phyloP scores from a whole-genome alignment of 2,888 invertebrate species.

The Parapristionchus giblindavisi region DNA sequence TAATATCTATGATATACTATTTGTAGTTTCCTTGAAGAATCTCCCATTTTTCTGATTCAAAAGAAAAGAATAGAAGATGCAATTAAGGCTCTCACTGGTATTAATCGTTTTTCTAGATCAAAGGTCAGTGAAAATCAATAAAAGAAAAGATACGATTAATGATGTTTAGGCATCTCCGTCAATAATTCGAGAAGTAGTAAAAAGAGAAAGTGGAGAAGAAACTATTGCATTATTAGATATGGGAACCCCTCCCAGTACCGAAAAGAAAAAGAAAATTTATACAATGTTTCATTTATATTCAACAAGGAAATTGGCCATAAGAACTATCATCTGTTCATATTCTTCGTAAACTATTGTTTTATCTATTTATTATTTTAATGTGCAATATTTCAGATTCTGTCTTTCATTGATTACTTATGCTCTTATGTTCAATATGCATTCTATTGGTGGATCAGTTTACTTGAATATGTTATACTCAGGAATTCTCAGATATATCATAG shows the following conservation, averaged over 20 bases:
- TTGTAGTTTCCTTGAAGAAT: slow-evolving; percentile 52
- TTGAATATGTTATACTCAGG: slow-evolving; percentile 61
- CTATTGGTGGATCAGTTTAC: slow-evolving; percentile 49
- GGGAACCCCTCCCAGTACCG: background rate
- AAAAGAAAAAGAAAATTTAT: slow-evolving; percentile 53
- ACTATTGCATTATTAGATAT: background rate
- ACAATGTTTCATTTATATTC: slow-evolving; percentile 51
- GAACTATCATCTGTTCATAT: slow-evolving; percentile 24
- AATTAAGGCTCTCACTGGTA: slow-evolving; percentile 45
- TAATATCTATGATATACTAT: background rate
- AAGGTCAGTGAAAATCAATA: background rate
- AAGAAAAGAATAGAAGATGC: slow-evolving; percentile 46
- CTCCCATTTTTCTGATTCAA: slow-evolving; percentile 54
- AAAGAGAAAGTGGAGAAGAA: slow-evolving; percentile 18
- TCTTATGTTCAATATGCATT: slow-evolving; percentile 62
- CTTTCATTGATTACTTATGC: slow-evolving; percentile 61
- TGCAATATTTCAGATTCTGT: slow-evolving; percentile 42
- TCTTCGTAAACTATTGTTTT: slow-evolving; percentile 5
- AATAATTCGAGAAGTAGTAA: slow-evolving; percentile 19
- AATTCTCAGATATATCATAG: slow-evolving; percentile 56
- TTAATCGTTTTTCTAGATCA: slow-evolving; percentile 47
- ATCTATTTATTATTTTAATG: background rate
- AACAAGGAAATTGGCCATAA: slow-evolving; percentile 11
- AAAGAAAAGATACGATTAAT: background rate
- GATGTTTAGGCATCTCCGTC: slow-evolving; percentile 20